Conservation (phyloP, 2,113 vertebrate species). For the Prionailurus viverrinus region DNA sequence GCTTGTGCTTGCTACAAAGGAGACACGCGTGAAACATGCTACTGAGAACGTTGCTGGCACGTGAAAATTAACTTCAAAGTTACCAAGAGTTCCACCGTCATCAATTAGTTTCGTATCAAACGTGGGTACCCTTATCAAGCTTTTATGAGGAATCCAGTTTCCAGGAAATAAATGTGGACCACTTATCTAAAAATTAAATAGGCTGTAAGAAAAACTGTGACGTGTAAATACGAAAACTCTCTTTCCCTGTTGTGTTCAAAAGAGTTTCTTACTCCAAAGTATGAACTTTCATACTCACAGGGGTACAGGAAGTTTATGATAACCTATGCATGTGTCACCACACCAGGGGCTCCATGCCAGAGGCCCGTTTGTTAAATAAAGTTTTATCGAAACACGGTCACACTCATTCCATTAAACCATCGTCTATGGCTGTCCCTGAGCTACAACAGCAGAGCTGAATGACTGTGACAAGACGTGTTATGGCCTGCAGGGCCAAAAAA, state of each 20-base stretch:
- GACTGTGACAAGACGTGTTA: background rate
- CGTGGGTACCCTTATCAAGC: background rate
- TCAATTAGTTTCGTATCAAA: background rate
- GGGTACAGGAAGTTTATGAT: background rate
- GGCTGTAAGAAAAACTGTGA: background rate
- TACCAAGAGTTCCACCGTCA: background rate
- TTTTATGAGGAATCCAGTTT: background rate
- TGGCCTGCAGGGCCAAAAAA: background rate
- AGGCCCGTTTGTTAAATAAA: background rate
- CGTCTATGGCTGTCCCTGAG: background rate
- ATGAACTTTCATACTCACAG: background rate
- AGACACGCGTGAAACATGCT: accelerated
- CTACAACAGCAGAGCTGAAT: background rate
- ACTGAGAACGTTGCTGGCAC: background rate
- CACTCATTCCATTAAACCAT: background rate
- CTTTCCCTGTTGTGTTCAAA: background rate
- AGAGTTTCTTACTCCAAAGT: background rate
- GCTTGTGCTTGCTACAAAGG: background rate
- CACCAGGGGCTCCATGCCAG: background rate
- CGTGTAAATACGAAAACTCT: background rate
- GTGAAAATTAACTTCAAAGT: background rate
- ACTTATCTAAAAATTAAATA: background rate
- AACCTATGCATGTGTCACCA: background rate
- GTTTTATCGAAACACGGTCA: background rate
- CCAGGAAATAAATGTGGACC: background rate